These are phyloP conservation scores for Cariama cristata DNA, from an alignment of 2,113 vertebrate species.

Conservation along the genomic window DNA sequence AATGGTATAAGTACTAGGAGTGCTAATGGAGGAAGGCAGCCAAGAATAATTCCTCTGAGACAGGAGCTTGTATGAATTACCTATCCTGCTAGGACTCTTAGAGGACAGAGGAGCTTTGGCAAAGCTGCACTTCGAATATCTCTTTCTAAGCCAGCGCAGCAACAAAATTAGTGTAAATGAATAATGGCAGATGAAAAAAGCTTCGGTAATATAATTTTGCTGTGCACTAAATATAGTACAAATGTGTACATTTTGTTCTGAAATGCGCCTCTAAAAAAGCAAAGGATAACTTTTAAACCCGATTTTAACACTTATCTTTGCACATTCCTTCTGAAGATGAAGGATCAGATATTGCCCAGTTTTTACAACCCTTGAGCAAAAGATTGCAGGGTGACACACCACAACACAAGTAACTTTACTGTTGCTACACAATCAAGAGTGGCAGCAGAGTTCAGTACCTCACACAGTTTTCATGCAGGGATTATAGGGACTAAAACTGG, in stretches of 20 bases:
- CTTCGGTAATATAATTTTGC: background rate
- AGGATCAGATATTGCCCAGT: background rate
- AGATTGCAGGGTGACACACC: background rate
- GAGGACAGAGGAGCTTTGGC: slow-evolving; percentile 2
- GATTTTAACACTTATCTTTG: background rate
- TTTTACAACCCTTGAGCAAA: background rate
- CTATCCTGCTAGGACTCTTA: background rate
- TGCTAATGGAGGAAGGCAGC: slow-evolving; percentile 5
- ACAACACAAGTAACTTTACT: background rate
- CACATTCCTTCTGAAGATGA: background rate
- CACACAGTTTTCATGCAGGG: background rate
- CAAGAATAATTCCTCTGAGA: background rate
- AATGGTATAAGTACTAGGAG: background rate
- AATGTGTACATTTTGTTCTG: background rate
- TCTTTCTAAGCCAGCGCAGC: background rate
- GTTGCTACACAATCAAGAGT: background rate
- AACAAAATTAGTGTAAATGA: background rate
- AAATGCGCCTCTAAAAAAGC: background rate
- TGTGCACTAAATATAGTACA: background rate
- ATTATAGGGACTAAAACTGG: background rate
- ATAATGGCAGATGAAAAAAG: background rate
- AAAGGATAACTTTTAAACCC: background rate
- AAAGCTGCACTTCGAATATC: background rate
- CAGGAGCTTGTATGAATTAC: background rate
- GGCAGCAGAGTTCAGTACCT: background rate